Base-by-base conservation (phyloP, 2,797 vertebrate species). In the Stomatorhinus walkeri region DNA sequence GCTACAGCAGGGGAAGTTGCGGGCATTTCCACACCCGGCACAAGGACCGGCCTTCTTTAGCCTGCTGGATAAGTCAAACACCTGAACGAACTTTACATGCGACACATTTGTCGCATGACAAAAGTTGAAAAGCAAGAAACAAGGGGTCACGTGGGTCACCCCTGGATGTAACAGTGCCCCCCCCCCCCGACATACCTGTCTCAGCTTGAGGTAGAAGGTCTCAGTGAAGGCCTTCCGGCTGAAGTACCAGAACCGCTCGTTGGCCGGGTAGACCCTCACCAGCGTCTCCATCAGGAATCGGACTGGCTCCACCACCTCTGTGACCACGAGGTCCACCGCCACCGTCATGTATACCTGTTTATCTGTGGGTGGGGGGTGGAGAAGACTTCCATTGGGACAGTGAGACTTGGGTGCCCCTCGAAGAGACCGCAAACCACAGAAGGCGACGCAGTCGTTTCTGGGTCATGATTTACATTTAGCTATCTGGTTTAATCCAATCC, bases 161-260 rank as follows among this genome's bases (percentile, higher is more conserved):
- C 9, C 10, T 8, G 32, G 32, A 64, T 64, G 59, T 64, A 64
- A 28, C 8, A 5, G 4, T 56, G 19, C 54, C 6, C 0, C 9
- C 12, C 52, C 16, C 14, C 43, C 19, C 9, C 16, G 40, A 28
- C 40, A 12, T 90, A 93, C 92, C 95, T 94, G 95, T 94, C 94
- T 94, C 81, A 99, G 96, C 92, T 95, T 97, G 94, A 99, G 97
- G 91, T 97, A 97, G 93, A 99, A 99, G 1, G 96, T 98, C 94
- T 99, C 98, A 0, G 95, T 97, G 94, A 98, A 98, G 90, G 97
- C 95, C 93, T 99, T 99, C 87, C 98, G 96, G 94, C 98, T 99
- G 94, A 98, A 99, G 94, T 99, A 99, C 98, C 98, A 99, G 93
- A 99, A 99, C 83, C 98, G 96, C 87, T 99, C 98, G 0, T 97